Evolutionary conservation across 2,888 invertebrate species (phyloP).

Genomic region (Abrostola triplasia): DNA sequence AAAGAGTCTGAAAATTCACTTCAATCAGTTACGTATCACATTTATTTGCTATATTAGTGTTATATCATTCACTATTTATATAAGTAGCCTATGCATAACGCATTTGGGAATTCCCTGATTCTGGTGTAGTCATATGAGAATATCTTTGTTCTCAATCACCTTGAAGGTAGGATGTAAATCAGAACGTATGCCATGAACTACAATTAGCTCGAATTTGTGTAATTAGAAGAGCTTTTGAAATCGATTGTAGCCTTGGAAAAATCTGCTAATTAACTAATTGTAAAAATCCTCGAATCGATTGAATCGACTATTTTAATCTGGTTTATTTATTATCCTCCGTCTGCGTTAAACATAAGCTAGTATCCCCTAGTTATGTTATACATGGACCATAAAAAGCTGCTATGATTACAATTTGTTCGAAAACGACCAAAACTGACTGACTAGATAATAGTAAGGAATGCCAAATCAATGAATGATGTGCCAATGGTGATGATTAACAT

Average conservation of each 20-base stretch:
- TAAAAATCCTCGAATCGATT: background rate
- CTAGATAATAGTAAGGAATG: conserved; percentile 41
- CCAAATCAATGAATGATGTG: conserved; percentile 45
- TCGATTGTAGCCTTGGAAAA: conserved; percentile 6
- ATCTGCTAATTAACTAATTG: background rate
- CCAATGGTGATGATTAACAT: conserved; percentile 37
- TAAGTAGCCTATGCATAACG: conserved; percentile 25
- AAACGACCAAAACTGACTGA: conserved; percentile 31
- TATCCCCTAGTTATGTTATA: conserved; percentile 23
- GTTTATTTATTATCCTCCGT: background rate
- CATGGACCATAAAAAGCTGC: conserved; percentile 27
- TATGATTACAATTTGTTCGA: conserved; percentile 38
- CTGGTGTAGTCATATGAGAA: background rate
- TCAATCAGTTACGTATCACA: conserved; percentile 80
- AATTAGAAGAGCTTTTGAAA: conserved; percentile 11
- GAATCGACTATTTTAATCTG: background rate
- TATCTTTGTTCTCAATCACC: conserved; percentile 1
- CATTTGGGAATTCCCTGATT: background rate
- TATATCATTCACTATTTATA: conserved; percentile 42
- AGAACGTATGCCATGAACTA: background rate
- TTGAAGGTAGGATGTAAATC: background rate
- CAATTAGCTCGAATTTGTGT: conserved; percentile 9
- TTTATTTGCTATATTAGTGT: conserved; percentile 71
- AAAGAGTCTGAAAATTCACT: conserved; percentile 81
- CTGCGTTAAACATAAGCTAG: conserved; percentile 22